phyloP scores from a whole-genome alignment of 2,888 invertebrate species.

The Dichetophora obliterata region DNA sequence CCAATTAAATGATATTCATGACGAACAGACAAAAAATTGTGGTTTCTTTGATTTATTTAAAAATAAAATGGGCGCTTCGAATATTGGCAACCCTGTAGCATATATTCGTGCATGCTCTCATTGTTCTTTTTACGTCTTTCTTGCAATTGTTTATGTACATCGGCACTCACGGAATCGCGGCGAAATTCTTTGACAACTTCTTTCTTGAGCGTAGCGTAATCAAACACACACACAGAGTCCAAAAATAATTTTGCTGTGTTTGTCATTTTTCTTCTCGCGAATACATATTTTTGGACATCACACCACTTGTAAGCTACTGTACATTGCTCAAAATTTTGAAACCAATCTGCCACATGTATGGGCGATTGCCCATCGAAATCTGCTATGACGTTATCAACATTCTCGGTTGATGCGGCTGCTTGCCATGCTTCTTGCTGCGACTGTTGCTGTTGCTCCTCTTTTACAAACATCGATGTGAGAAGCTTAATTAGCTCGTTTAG shows the following conservation, averaged over 20 bases:
- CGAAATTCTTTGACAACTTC: neutral
- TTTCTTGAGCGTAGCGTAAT: neutral
- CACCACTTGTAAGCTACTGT: neutral
- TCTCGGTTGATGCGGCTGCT: no score
- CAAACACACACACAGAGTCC: constrained; percentile 6
- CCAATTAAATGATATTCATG: no score
- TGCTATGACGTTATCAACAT: neutral
- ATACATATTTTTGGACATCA: constrained; percentile 27
- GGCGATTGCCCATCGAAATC: neutral
- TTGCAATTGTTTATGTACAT: constrained; percentile 32
- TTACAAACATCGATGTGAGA: no score
- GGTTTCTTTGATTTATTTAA: no score
- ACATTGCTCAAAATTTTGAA: neutral
- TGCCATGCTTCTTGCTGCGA: no score
- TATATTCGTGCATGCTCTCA: constrained; percentile 39
- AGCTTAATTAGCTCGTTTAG: no score
- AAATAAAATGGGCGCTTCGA: no score
- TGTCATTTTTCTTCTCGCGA: constrained; percentile 28
- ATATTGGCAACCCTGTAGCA: no score
- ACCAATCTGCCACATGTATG: neutral
- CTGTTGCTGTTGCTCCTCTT: no score
- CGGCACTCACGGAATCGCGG: constrained; percentile 18
- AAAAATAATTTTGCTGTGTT: constrained; percentile 28
- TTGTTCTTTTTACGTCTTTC: constrained; percentile 28
- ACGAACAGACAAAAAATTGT: no score